A percentile compares a stretch with the other conserved stretches of the same genome.
Evolutionary conservation across 2,113 vertebrate species (phyloP).

Genomic region (Spilogale gracilis): DNA sequence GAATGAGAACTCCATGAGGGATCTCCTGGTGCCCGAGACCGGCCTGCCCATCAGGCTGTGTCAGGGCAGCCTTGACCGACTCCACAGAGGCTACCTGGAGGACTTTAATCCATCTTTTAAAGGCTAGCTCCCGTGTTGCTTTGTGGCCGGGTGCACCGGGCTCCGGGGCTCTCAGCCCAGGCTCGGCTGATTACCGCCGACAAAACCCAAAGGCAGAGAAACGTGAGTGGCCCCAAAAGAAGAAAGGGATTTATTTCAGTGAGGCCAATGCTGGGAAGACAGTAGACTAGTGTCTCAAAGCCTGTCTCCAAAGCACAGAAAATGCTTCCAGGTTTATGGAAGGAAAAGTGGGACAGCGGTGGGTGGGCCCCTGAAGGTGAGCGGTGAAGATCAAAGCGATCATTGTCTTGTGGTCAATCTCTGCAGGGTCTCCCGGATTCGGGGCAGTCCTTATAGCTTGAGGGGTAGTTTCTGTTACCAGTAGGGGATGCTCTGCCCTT

Average conservation of each 20-base stretch:
- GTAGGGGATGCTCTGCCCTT: not conserved
- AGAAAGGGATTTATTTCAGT: not conserved
- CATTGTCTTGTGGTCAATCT: not conserved
- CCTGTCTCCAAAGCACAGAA: not conserved
- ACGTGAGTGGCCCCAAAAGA: not conserved
- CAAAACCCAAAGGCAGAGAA: not conserved
- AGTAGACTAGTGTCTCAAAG: not conserved
- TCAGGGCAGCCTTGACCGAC: accelerated
- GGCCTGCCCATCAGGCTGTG: not conserved
- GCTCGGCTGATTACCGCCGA: not conserved
- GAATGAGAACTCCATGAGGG: not conserved
- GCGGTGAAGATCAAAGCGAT: not conserved
- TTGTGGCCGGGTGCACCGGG: not conserved
- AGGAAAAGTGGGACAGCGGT: not conserved
- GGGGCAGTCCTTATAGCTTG: not conserved
- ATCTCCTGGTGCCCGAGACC: not conserved
- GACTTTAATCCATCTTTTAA: not conserved
- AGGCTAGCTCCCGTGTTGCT: not conserved
- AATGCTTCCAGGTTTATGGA: not conserved
- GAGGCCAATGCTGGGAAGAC: not conserved
- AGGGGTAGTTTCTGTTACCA: not conserved
- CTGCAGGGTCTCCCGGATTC: not conserved
- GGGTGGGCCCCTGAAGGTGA: not conserved
- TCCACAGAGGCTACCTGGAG: not conserved
- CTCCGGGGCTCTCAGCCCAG: not conserved